Evolutionary conservation across 2,888 invertebrate species (phyloP), one percentile per base, ranked within the genome.

Genomic region (Dexiosoma caninum): DNA sequence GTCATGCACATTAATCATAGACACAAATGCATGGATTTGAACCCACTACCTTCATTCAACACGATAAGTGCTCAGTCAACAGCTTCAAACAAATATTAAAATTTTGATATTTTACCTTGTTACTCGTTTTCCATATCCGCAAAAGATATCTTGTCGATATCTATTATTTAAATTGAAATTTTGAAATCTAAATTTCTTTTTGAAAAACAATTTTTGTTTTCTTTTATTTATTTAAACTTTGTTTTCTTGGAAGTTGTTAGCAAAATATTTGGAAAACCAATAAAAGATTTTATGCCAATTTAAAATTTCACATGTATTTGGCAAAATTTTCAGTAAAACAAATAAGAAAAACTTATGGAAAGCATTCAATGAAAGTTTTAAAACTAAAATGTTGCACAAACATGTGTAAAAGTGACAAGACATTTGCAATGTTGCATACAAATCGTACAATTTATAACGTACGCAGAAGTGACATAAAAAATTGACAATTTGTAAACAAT

Each of bases 391-490:
- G 8, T 12, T 40, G 60, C 37, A 70, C 30, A 42, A n/a, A n/a
- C 27, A 5, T 3, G 4, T 6, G 27, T n/a, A 30, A 46, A 35
- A 70, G 9, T 23, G 32, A 19, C 19, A 66, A 60, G 23, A 55
- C 16, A 69, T 53, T 74, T 55, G 49, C 49, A 71, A 32, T 70
- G 72, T 80, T 80, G 44, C 79, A 71, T 66, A 76, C 53, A 80
- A 75, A 80, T 71, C 40, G 70, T 51, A 66, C 44, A 46, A 62
- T 49, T 49, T 40, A 49, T 51, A 30, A 59, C 59, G 42, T 23
- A 62, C 69, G 12, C 1, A 53, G 16, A 40, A 27, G 19, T 19
- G 9, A 40, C 42, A 53, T n/a, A n/a, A 5, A 32, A 1, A 51
- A 67, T n/a, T 30, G 16, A 46, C 21, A 66, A 42, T 46, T 27